These are phyloP conservation scores for Parochlus steinenii DNA, from an alignment of 2,888 invertebrate genomes.

Conservation along the genomic window DNA sequence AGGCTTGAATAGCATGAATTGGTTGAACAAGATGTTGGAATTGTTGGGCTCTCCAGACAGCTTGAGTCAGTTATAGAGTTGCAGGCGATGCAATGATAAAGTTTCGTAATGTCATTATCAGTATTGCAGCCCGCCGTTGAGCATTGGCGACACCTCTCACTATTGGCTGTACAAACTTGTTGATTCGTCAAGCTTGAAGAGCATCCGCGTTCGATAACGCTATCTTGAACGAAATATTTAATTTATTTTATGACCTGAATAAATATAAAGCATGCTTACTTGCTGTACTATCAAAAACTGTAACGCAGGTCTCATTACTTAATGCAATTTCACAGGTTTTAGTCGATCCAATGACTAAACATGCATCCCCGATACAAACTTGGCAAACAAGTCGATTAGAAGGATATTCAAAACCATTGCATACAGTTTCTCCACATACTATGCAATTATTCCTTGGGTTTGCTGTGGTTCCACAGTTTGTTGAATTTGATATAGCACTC, in stretches of 20 bases:
- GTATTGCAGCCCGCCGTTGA: slow-evolving; percentile 5
- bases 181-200: slow-evolving; percentile 1
- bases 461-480: neutral
- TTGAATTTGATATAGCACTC: neutral
- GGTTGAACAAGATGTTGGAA: neutral
- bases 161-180: neutral
- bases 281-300: slow-evolving; percentile 5
- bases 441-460: too few relatives aligned
- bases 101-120: neutral
- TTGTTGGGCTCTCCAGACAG: slow-evolving; percentile 1
- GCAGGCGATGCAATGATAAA: neutral
- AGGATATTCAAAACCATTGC: slow-evolving; percentile 5
- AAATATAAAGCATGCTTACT: too few relatives aligned
- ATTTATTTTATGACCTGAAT: too few relatives aligned
- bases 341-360: neutral
- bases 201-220: slow-evolving; percentile 8
- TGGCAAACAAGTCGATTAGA: neutral
- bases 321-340: slow-evolving; percentile 2
- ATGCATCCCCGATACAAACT: neutral
- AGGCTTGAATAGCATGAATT: slow-evolving; percentile 1
- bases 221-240: too few relatives aligned
- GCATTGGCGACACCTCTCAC: neutral
- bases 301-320: slow-evolving; percentile 2
- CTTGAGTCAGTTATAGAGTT: neutral
- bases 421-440: slow-evolving; percentile 2